Evolutionary conservation across 2,113 vertebrate genomes (phyloP), one percentile per base, ranked within the genome.

Genomic region (Calidris pygmaea): DNA sequence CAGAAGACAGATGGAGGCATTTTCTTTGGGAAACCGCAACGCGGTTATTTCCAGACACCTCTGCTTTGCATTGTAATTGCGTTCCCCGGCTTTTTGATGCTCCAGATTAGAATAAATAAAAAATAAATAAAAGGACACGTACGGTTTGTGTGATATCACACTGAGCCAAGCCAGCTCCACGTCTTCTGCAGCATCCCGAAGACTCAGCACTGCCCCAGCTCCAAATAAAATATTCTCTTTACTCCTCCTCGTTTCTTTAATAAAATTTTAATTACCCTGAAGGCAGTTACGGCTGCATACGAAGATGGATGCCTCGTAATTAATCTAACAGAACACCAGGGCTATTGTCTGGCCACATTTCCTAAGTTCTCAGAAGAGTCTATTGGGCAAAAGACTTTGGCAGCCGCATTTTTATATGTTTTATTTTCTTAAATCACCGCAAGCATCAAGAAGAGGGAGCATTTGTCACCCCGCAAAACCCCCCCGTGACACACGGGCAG

Each of bases 181-280:
- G 1, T 17, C 32, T 66, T 29, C 67, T 8, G 35, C 3, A 45
- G 73, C 50, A 27, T 30, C 82, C 74, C 4, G 29, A 55, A 35
- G 15, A 21, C 45, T 65, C 53, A 12, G 18, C 3, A 29, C 47
- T 55, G 34, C n/a, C 67, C 56, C 62, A 27, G 65, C 48, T 41
- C 59, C 74, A 20, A 82, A 67, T 30, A 5, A 95, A 91, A 87
- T 3, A 93, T 84, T 93, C 83, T 87, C 66, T 81, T 52, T 35
- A 17, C 65, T 87, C 52, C 66, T 70, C 73, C 58, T 65, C 6
- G 1, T 50, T 65, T 9, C 67, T 52, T 87, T 18, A 52, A 85
- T 74, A 26, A 84, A 89, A 94, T 52, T 82, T 89, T 56, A 73
- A 93, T 91, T 58, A 56, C 43, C 80, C 76, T 9, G 7, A 32